phyloP scores from a whole-genome alignment of 2,113 vertebrate species.

The Phycodurus eques region DNA sequence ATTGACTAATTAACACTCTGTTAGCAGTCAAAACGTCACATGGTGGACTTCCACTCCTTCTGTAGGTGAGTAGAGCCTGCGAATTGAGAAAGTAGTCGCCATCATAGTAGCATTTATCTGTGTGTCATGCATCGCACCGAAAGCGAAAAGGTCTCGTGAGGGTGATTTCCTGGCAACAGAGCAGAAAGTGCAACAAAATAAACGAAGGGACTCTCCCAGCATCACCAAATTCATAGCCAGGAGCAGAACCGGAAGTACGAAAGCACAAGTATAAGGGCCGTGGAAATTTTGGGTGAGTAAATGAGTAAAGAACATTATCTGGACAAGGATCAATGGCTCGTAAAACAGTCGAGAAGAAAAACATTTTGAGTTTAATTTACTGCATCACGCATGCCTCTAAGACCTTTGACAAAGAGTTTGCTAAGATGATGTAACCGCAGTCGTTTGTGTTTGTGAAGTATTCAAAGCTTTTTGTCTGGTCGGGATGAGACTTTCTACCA shows the following conservation, averaged over 20 bases:
- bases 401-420: too few relatives aligned
- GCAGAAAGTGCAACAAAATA: background rate
- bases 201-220: background rate
- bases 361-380: too few relatives aligned
- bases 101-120: background rate
- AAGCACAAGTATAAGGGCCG: background rate
- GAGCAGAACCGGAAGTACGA: background rate
- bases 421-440: too few relatives aligned
- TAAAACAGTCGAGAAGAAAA: background rate
- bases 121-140: background rate
- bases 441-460: too few relatives aligned
- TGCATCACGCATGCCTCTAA: too few relatives aligned
- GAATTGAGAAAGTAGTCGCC: background rate
- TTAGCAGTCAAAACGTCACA: background rate
- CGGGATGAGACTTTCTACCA: too few relatives aligned
- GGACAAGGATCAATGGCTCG: background rate
- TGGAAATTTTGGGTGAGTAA: background rate
- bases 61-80: background rate
- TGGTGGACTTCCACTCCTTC: background rate
- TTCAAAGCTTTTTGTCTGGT: too few relatives aligned
- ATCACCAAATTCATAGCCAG: background rate
- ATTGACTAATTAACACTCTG: background rate
- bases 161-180: background rate
- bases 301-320: background rate
- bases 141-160: background rate